Evolutionary conservation across 2,113 vertebrate genomes (phyloP), one percentile per base, ranked within the genome.

Genomic region (Ornithorhynchus anatinus): DNA sequence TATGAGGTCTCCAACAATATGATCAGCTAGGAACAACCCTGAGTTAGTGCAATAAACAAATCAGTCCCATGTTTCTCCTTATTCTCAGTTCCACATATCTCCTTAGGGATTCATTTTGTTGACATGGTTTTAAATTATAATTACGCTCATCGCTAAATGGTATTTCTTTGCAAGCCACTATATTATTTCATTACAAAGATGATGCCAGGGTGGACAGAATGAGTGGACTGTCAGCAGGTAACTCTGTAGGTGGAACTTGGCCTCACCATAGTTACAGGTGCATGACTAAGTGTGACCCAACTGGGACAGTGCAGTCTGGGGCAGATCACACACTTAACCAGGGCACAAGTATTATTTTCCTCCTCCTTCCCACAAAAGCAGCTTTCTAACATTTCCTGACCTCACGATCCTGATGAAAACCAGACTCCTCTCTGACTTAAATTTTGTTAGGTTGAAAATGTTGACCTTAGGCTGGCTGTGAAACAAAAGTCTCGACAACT

Each of bases 31-130:
- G 62, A 79, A 76, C 68, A 79, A 72, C 59, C n/a, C n/a, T n/a
- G n/a, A n/a, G 7, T 48, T 0, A 7, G 0, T 0, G 22, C 48
- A 16, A 67, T 29, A 20, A 85, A 76, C 81, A 79, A 15, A 58
- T 64, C 32, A 17, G 9, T 79, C 78, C 73, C 75, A 39, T 50
- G 80, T 68, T 56, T 60, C 42, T 79, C 36, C 8, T 31, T 40
- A 27, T 33, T 76, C 63, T 51, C 52, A 0, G n/a, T 32, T 2
- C 8, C 36, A 2, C 31, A 29, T 43, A 0, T 2, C 65, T 81
- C 43, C 75, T 48, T 36, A 5, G 80, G 37, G 38, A 47, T 60
- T 23, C 22, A 27, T 45, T 40, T 48, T 76, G 69, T 33, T 52
- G 60, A 69, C 36, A 59, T 29, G 8, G 19, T 25, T 84, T 19